These are phyloP conservation scores for Microctenopoma lineatum DNA, from an alignment of 2,797 vertebrate genomes.

Conservation along the genomic window DNA sequence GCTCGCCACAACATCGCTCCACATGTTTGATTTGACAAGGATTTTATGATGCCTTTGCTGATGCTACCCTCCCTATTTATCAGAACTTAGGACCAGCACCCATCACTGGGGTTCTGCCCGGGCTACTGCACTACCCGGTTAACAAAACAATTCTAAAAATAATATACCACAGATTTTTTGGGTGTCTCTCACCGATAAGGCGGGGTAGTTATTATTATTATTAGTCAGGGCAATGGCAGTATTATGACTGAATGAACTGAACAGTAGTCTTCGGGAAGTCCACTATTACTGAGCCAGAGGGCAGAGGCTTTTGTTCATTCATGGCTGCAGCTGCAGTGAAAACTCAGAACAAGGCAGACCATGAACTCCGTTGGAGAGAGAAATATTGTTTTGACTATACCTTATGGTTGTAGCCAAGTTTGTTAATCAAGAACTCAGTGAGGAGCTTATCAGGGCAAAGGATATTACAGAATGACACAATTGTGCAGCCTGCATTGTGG, in stretches of 20 bases:
- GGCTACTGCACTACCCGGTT: too few species aligned
- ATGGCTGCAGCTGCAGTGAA: slow-evolving; percentile 36
- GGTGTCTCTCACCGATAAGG: too few species aligned
- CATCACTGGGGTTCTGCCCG: too few species aligned
- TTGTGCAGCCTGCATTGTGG: slow-evolving; percentile 66
- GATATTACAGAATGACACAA: slow-evolving; percentile 63
- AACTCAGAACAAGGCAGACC: slow-evolving; percentile 50
- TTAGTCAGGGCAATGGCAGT: slow-evolving; percentile 41
- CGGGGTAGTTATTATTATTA: slow-evolving; percentile 1
- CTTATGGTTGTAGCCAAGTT: slow-evolving; percentile 43
- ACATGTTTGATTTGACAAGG: too few species aligned
- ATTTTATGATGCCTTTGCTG: too few species aligned
- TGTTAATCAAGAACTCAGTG: slow-evolving; percentile 57
- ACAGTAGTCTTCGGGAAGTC: slow-evolving; percentile 39
- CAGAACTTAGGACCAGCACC: too few species aligned
- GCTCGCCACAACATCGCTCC: too few species aligned
- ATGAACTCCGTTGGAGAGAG: slow-evolving; percentile 45
- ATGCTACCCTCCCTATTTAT: too few species aligned
- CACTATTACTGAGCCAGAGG: slow-evolving; percentile 41
- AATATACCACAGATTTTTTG: too few species aligned
- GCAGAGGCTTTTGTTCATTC: slow-evolving; percentile 52
- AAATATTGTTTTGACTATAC: slow-evolving; percentile 60
- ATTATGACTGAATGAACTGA: slow-evolving; percentile 34
- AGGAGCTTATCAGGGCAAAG: slow-evolving; percentile 59
- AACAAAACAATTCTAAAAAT: too few species aligned